These are phyloP conservation scores for Schizothorax lantsangensis DNA, from an alignment of 2,797 vertebrate species.

Conservation along the genomic window DNA sequence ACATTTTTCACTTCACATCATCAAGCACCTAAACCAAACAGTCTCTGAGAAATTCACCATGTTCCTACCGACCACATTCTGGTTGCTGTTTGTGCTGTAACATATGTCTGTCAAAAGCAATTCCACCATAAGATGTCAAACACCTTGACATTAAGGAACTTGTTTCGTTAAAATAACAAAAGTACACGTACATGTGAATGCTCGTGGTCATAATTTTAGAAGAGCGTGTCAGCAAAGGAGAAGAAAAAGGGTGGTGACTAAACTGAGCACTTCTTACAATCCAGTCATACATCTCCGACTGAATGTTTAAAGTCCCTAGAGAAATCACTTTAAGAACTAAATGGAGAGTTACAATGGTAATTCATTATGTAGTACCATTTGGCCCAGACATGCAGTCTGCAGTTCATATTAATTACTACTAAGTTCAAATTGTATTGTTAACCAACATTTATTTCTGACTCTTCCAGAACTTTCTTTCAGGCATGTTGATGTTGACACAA, in stretches of 20 bases:
- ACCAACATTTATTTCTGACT: neutral
- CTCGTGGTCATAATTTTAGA: conserved; percentile 16
- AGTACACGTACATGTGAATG: neutral
- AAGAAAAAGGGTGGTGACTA: conserved; percentile 14
- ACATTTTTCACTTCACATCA: conserved; percentile 21
- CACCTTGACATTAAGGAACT: conserved; percentile 3
- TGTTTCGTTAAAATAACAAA: conserved; percentile 36
- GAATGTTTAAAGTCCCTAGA: conserved; percentile 26
- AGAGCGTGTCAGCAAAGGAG: neutral
- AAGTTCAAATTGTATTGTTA: neutral
- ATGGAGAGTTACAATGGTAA: conserved; percentile 22
- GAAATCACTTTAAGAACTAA: conserved; percentile 31
- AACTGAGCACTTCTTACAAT: conserved; percentile 34
- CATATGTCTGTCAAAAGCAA: neutral
- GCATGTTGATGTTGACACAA: neutral
- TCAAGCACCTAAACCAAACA: conserved; percentile 14
- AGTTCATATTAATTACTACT: neutral
- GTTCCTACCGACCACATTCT: conserved; percentile 32
- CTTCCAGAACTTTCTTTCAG: neutral
- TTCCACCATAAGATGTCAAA: conserved; percentile 6
- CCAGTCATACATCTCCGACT: conserved; percentile 30
- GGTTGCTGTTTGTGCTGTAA: conserved; percentile 22
- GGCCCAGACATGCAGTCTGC: neutral
- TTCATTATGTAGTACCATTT: conserved; percentile 16
- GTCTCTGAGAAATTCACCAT: conserved; percentile 25